Evolutionary conservation across 2,797 vertebrate genomes (phyloP).

Genomic region (Sebastes variabilis): DNA sequence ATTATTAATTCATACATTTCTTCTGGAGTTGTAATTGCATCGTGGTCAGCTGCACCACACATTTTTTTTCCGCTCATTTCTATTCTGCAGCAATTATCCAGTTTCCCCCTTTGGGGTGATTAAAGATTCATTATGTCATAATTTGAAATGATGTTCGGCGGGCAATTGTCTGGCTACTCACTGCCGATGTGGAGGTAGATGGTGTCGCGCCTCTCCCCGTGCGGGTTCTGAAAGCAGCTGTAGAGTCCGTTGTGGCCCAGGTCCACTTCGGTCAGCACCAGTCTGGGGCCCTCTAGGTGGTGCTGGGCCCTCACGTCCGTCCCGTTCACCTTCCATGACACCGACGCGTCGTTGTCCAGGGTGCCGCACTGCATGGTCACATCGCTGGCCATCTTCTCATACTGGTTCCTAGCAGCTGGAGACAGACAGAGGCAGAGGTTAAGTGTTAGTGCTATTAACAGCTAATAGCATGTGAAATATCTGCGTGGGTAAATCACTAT

Average conservation of each 20-base stretch:
- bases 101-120: conserved; percentile 8
- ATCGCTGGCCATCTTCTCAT: conserved; percentile 88
- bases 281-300: conserved; percentile 84
- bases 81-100: conserved; percentile 17
- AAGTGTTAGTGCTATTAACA: neutral
- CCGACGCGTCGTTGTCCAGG: conserved; percentile 86
- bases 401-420: conserved; percentile 87
- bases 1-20: conserved; percentile 19
- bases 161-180: conserved; percentile 81
- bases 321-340: conserved; percentile 95
- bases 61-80: neutral
- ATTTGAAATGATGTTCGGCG: neutral
- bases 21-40: conserved; percentile 10
- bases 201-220: conserved; percentile 91
- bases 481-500: neutral
- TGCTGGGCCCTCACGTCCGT: conserved; percentile 88
- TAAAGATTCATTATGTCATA: conserved; percentile 25
- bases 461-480: neutral
- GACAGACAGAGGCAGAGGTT: conserved; percentile 10
- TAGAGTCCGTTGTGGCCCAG: conserved; percentile 91
- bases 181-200: conserved; percentile 90
- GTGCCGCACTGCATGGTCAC: conserved; percentile 94
- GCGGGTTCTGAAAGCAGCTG: conserved; percentile 93
- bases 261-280: conserved; percentile 87
- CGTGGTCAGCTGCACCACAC: neutral